phyloP scores from a whole-genome alignment of 2,888 invertebrate genomes.

The Cryptophagus acutangulus region DNA sequence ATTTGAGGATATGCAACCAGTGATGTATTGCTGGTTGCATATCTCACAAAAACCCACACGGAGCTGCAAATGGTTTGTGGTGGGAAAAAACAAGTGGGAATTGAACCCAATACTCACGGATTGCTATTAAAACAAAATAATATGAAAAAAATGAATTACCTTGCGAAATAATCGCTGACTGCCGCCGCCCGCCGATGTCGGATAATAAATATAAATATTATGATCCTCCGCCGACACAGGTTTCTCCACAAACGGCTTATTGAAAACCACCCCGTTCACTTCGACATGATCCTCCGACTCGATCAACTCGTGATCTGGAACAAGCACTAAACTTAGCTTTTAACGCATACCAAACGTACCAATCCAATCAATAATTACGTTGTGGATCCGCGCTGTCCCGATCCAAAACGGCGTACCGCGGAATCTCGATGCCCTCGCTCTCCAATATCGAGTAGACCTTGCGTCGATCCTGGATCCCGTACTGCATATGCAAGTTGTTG shows the following conservation, averaged over 20 bases:
- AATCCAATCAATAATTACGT: conserved; percentile 57
- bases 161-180: conserved; percentile 97
- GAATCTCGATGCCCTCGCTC: conserved; percentile 93
- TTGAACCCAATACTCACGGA: no score
- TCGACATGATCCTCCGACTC: conserved; percentile 97
- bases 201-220: conserved; percentile 99
- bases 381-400: conserved; percentile 88
- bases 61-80: no score
- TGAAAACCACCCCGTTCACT: conserved; percentile 90
- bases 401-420: conserved; percentile 94
- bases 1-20: no score
- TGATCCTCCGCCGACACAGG: conserved; percentile 99
- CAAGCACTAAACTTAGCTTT: not conserved
- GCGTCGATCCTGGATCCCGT: conserved; percentile 91
- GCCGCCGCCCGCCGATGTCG: conserved; percentile 96
- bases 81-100: no score
- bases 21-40: no score
- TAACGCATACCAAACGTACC: not conserved
- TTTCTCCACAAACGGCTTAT: conserved; percentile 99
- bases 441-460: conserved; percentile 93
- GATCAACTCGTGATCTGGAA: conserved; percentile 79
- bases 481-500: conserved; percentile 98
- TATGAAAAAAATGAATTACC: no score
- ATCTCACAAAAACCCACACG: no score
- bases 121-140: not conserved